These are phyloP conservation scores for Cepaea hortensis DNA, from an alignment of 2,888 invertebrate species.

Conservation along the genomic window DNA sequence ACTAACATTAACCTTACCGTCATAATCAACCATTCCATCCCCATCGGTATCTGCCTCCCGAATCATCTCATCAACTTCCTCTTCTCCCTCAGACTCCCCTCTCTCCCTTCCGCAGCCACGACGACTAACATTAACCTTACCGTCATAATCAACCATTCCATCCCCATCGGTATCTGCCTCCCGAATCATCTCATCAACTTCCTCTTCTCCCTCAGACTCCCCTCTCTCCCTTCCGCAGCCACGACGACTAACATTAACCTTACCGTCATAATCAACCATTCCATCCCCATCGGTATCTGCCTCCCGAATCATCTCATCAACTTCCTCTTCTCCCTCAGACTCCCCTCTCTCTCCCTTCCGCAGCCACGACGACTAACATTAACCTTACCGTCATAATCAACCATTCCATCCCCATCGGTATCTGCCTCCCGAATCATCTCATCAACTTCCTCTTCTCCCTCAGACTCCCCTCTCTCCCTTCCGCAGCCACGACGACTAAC, in stretches of 20 bases:
- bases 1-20: not conserved
- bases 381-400: not conserved
- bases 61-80: conserved; percentile 60
- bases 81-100: conserved; percentile 5
- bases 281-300: conserved; percentile 98
- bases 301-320: conserved; percentile 58
- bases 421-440: conserved; percentile 78
- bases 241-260: not conserved
- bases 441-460: conserved; percentile 54
- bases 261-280: conserved; percentile 43
- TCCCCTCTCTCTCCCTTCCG: not conserved
- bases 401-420: conserved; percentile 94
- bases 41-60: conserved; percentile 90
- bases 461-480: no score
- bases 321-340: conserved; percentile 49
- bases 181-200: conserved; percentile 59
- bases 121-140: not conserved
- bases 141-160: conserved; percentile 78
- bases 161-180: conserved; percentile 94
- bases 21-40: conserved; percentile 82
- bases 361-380: not conserved
- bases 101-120: not conserved
- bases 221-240: not conserved
- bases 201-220: conserved; percentile 42
- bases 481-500: not conserved